These are phyloP conservation scores for Lapara coniferarum DNA, from an alignment of 2,888 invertebrate species.

Conservation along the genomic window DNA sequence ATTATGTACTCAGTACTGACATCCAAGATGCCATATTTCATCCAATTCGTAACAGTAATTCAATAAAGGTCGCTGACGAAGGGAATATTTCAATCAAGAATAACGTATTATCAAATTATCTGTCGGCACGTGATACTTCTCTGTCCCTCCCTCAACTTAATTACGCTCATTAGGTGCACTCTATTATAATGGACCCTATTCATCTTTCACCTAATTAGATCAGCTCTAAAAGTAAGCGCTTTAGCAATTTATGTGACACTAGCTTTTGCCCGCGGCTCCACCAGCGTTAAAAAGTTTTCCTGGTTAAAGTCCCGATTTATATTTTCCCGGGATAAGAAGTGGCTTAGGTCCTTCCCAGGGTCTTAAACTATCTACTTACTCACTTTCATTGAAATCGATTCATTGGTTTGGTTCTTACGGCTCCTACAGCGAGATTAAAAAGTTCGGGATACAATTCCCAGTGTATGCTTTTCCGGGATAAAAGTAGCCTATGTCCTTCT, in stretches of 20 bases:
- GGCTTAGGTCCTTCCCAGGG: too few species aligned
- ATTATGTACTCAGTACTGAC: not conserved
- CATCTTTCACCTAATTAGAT: slow-evolving; percentile 6
- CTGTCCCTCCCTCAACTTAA: slow-evolving; percentile 12
- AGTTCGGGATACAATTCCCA: too few species aligned
- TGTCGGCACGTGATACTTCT: slow-evolving; percentile 10
- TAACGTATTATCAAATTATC: slow-evolving; percentile 19
- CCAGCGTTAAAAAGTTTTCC: too few species aligned
- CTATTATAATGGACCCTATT: slow-evolving; percentile 18
- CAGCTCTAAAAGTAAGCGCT: not conserved
- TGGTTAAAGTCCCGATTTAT: too few species aligned
- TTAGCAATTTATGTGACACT: not conserved
- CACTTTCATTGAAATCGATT: too few species aligned
- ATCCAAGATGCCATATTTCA: not conserved
- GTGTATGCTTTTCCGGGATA: too few species aligned
- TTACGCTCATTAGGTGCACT: slow-evolving; percentile 19
- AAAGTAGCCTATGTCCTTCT: too few species aligned
- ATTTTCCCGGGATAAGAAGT: too few species aligned
- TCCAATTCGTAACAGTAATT: slow-evolving; percentile 7
- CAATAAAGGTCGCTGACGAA: slow-evolving; percentile 4
- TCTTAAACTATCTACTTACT: too few species aligned
- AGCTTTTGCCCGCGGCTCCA: too few species aligned
- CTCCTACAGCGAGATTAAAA: too few species aligned
- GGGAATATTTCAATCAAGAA: slow-evolving; percentile 18
- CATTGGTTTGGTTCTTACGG: too few species aligned